Evolutionary conservation across 2,113 vertebrate species (phyloP), one percentile per base, ranked within the genome.

Genomic region (Oreotragus oreotragus): DNA sequence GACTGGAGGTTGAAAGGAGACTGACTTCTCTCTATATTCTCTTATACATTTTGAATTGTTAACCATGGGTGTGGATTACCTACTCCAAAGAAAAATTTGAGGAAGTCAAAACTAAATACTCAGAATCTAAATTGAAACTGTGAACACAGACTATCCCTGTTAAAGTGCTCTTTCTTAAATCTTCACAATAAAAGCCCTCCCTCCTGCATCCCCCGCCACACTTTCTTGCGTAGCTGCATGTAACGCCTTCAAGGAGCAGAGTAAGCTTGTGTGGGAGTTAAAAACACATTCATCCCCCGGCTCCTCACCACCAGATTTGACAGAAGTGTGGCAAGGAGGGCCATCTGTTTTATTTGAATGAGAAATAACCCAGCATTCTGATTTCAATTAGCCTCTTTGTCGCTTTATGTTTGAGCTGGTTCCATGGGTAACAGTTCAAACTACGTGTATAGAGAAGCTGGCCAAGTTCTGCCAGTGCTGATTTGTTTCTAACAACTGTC

Each of bases 321-420:
- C 96, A 96, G 97, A 92, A 97, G 96, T 62, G 55, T 90, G 85
- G 92, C 57, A 84, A 88, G 92, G 85, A 97, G 92, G 88, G 90
- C 97, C 98, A 98, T 98, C 97, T 98, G 97, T 95, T 98, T 97
- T 98, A 84, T 88, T 97, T 96, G 96, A 97, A 81, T 55, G 70
- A 96, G 96, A 94, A 98, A 62, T 87, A 97, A 97, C 97, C 97
- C 96, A 94, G 94, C 94, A 92, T 98, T 97, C 90, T 96, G 96
- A 97, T 97, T 96, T 98, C 97, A 98, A 96, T 98, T 98, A 98
- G 97, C 95, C 97, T 98, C 97, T 98, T 98, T 89, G 97, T 95
- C 96, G 97, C 95, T 98, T 96, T 95, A 64, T 58, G 92, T 95
- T 51, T 66, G 80, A 84, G 94, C 97, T 94, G 87, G 27, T 94